Base-by-base conservation (phyloP, 1,140 invertebrate species). In the Cydia splendana region DNA sequence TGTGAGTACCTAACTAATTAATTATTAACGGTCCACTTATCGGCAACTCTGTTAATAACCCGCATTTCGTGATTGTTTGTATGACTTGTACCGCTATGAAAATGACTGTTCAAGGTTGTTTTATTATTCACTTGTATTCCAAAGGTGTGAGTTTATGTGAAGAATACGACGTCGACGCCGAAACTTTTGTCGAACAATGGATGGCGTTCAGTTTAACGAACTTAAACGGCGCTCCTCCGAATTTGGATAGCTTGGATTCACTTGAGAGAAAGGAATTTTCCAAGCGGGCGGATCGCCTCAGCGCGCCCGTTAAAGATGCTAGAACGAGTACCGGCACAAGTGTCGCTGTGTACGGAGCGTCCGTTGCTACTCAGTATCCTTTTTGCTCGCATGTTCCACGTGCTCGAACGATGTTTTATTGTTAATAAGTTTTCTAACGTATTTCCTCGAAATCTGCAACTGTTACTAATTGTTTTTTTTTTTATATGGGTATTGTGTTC, bases 171-270 rank as follows among this genome's bases (percentile, higher is more conserved):
- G 86, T 96, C n/a, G 95, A 95, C 77, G 94, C 95, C 73, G 95
- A 95, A 85, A 94, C 95, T 84, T 94, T 96, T 80, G 95, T 94
- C 75, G 95, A 96, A 83, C 93, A 94, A 91, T 96, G 95, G 95
- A 94, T 95, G 92, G 95, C 95, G 13, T 96, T 94, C 80, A 95
- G 94, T 80, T 87, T 95, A 76, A 95, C 95, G 13, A 85, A 95
- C 85, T 89, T 95, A 75, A 93, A 94, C 76, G 94, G 94, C 18
- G 94, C 94, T 0, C 88, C 94, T 34, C 95, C 95, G 20, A 94
- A 93, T 69, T 75, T 94, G 20, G 93, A 94, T 28, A 91, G 94
- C 82, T 90, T 96, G 42, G 90, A 93, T 75, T 88, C 94, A 82
- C 93, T 96, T 81, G 95, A 94, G 80, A 94, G 95, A 79, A 95